Conservation (phyloP, 2,888 invertebrate genomes). For the Bugulina stolonifera region DNA sequence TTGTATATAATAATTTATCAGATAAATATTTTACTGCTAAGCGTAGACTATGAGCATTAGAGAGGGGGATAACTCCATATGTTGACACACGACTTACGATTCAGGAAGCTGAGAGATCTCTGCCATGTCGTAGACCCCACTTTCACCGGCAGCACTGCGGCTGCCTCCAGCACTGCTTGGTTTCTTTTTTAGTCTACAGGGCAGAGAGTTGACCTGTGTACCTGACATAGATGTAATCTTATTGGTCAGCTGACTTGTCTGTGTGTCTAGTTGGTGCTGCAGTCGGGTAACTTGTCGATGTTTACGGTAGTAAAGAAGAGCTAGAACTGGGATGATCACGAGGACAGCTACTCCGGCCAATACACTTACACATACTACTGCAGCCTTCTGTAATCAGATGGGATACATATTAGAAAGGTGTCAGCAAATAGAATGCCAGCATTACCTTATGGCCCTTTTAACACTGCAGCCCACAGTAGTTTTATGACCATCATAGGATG, state of each 20-base stretch:
- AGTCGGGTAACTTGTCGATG: neutral
- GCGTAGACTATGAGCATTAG: too few species aligned
- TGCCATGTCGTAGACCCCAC: constrained; percentile 24
- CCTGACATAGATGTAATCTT: neutral
- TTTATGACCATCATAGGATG: too few species aligned
- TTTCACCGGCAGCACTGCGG: constrained; percentile 23
- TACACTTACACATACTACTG: neutral
- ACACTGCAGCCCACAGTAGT: too few species aligned
- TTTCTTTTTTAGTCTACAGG: constrained; percentile 15
- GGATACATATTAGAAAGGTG: neutral
- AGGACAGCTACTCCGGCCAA: neutral
- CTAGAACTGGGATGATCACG: neutral
- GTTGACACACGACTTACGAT: too few species aligned
- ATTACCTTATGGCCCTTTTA: too few species aligned
- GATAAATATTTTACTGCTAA: too few species aligned
- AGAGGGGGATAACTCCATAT: too few species aligned
- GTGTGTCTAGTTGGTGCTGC: neutral
- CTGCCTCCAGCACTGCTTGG: constrained; percentile 25
- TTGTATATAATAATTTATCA: too few species aligned
- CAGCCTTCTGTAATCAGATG: neutral
- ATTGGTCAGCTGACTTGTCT: neutral
- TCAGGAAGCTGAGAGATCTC: constrained; percentile 12
- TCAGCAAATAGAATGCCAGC: too few species aligned
- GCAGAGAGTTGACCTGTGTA: constrained; percentile 10
- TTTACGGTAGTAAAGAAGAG: neutral